These are phyloP conservation scores for Acrossocheilus wenchowensis DNA, from an alignment of 2,797 vertebrate species.

Conservation along the genomic window DNA sequence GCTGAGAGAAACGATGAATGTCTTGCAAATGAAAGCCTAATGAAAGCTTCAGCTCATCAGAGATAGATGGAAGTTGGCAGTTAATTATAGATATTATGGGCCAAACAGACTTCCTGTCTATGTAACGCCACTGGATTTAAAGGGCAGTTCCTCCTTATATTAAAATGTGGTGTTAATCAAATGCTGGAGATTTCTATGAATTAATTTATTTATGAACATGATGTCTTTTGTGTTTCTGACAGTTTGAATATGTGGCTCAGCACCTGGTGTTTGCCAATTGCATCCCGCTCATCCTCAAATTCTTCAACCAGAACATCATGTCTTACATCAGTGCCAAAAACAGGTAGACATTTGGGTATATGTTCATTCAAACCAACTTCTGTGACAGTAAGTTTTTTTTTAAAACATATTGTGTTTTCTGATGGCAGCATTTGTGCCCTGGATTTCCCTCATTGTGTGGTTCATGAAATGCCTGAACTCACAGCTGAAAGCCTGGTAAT, in stretches of 20 bases:
- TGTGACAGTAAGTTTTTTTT: neutral
- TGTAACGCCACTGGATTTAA: neutral
- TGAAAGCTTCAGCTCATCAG: constrained; percentile 9
- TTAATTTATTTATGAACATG: neutral
- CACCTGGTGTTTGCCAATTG: constrained; percentile 99
- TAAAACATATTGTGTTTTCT: constrained; percentile 21
- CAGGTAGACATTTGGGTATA: constrained; percentile 79
- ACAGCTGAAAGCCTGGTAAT: constrained; percentile 95
- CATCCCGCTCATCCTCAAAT: constrained; percentile 97
- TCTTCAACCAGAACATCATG: constrained; percentile 99
- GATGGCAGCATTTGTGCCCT: constrained; percentile 86
- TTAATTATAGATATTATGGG: constrained; percentile 22
- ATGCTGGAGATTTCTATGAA: neutral
- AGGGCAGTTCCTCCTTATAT: neutral
- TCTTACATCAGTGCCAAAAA: constrained; percentile 98
- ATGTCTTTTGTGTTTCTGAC: constrained; percentile 46
- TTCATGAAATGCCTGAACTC: constrained; percentile 92
- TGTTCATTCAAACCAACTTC: neutral
- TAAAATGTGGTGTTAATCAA: neutral
- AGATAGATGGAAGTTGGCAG: constrained; percentile 5
- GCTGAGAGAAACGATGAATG: neutral
- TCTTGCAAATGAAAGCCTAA: constrained; percentile 14
- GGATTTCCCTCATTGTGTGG: constrained; percentile 90
- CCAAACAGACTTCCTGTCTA: neutral
- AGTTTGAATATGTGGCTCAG: constrained; percentile 97